Evolutionary conservation across 2,888 invertebrate species (phyloP).

Genomic region (Tuta absoluta): DNA sequence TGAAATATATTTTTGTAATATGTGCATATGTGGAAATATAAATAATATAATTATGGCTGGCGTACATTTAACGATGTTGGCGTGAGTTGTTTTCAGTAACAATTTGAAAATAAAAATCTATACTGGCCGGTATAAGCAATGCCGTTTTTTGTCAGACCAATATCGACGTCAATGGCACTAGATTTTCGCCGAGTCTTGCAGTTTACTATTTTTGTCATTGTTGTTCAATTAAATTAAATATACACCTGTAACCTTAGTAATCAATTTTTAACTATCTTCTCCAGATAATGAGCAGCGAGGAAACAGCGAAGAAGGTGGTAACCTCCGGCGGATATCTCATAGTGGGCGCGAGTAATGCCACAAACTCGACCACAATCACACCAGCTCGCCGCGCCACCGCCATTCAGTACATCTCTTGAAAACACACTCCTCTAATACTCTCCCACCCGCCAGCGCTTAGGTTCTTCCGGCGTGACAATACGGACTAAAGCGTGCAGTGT

Average conservation of each 20-base stretch:
- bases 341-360: conserved; percentile 51
- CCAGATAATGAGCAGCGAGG: conserved; percentile 54
- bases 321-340: conserved; percentile 73
- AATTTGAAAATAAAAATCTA: no score
- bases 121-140: no score
- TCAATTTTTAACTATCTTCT: not conserved
- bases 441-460: not conserved
- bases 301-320: conserved; percentile 60
- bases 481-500: not conserved
- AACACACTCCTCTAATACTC: not conserved
- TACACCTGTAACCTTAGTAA: no score
- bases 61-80: no score
- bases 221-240: no score
- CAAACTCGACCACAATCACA: conserved; percentile 46
- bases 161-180: no score
- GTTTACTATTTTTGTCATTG: not conserved
- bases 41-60: no score
- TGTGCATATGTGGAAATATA: no score
- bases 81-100: no score
- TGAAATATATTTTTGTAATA: no score
- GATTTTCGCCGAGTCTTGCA: not conserved
- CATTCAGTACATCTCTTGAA: conserved; percentile 60
- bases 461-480: not conserved
- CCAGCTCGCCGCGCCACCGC: conserved; percentile 51
- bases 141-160: no score